Conservation (phyloP, 2,888 invertebrate genomes). For the Zhuqinia jingwanae region DNA sequence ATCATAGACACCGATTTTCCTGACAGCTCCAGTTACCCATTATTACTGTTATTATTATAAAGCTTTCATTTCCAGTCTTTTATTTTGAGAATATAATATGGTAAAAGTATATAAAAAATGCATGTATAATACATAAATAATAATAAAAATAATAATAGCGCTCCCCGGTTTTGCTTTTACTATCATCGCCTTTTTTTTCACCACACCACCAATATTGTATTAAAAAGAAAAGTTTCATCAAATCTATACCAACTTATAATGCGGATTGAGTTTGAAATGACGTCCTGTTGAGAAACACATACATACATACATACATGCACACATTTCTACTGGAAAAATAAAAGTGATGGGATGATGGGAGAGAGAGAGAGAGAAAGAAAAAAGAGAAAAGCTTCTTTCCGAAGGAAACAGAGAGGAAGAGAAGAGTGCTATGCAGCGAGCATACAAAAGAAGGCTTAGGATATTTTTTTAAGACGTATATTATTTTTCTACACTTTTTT, state of each 20-base stretch:
- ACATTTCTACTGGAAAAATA: not conserved
- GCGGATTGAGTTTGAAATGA: not conserved
- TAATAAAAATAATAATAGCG: not conserved
- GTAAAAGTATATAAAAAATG: not conserved
- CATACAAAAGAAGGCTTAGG: conserved; percentile 44
- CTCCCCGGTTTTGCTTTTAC: not conserved
- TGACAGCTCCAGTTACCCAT: conserved; percentile 61
- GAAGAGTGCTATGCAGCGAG: not conserved
- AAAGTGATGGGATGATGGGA: conserved; percentile 24
- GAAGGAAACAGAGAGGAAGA: conserved; percentile 12
- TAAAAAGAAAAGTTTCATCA: conserved; percentile 38
- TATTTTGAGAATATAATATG: conserved; percentile 7
- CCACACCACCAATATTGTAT: not conserved
- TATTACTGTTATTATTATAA: conserved; percentile 46
- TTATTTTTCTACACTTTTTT: conserved; percentile 9
- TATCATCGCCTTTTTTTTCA: not conserved
- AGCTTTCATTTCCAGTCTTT: conserved; percentile 58
- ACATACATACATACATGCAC: too few relatives aligned
- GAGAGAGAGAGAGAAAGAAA: conserved; percentile 15
- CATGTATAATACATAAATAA: too few relatives aligned
- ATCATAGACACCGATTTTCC: conserved; percentile 49
- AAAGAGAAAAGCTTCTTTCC: conserved; percentile 29
- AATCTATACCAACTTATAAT: conserved; percentile 33
- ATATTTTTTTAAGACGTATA: conserved; percentile 11
- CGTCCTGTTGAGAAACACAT: conserved; percentile 23